phyloP scores from a whole-genome alignment of 1,140 invertebrate genomes.

The Orius insidiosus region DNA sequence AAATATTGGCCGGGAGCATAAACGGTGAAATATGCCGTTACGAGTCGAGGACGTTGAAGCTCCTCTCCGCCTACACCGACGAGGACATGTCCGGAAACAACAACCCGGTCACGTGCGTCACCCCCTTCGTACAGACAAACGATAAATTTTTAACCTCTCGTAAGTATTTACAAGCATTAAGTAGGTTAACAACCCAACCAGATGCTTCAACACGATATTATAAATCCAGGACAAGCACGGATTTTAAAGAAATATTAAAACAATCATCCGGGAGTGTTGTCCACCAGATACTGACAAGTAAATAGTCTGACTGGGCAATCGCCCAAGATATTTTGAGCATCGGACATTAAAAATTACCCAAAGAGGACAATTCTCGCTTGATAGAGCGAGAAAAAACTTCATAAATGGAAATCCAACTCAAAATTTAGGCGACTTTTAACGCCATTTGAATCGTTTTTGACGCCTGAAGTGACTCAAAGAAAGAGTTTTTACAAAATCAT shows the following conservation, averaged over 20 bases:
- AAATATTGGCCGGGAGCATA: neutral
- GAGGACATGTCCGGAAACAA: neutral
- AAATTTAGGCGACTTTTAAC: no score
- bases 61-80: neutral
- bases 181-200: neutral
- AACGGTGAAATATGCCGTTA: constrained; percentile 1
- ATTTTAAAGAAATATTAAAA: no score
- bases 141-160: constrained; percentile 3
- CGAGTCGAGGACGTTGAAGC: neutral
- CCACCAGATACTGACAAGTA: neutral
- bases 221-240: no score
- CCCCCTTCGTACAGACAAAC: neutral
- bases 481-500: no score
- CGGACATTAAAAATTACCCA: neutral
- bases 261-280: no score
- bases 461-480: no score
- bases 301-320: neutral
- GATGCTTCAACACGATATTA: neutral
- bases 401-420: no score
- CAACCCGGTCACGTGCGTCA: neutral
- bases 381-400: no score
- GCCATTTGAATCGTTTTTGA: no score
- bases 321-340: neutral
- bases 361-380: no score
- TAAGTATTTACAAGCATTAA: neutral